Evolutionary conservation across 2,888 invertebrate genomes (phyloP).

Genomic region (Drosophila birchii): DNA sequence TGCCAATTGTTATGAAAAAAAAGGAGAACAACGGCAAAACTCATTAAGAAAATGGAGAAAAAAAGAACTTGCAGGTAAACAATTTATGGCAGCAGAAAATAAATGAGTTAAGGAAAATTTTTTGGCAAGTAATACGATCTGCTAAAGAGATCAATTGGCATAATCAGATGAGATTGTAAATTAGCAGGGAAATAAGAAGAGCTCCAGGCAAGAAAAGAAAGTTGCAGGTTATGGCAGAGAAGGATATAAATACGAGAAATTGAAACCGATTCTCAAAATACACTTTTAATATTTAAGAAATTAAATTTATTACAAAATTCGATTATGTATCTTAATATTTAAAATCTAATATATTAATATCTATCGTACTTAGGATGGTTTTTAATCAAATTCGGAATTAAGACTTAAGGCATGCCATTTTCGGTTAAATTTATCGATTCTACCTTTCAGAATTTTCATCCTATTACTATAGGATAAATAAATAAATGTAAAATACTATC

Average conservation of each 20-base stretch:
- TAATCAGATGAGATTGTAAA: constrained; percentile 28
- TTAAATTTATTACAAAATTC: background rate
- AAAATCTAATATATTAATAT: background rate
- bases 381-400: background rate
- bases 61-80: constrained; percentile 20
- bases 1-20: constrained; percentile 54
- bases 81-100: constrained; percentile 29
- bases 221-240: constrained; percentile 38
- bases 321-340: background rate
- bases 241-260: background rate
- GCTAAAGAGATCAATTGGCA: constrained; percentile 11
- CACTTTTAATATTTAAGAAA: background rate
- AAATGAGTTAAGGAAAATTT: constrained; percentile 12
- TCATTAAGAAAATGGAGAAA: constrained; percentile 38
- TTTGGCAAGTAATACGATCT: constrained; percentile 13
- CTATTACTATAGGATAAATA: too few species aligned
- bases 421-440: too few species aligned
- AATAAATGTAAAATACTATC: background rate
- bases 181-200: constrained; percentile 24
- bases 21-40: constrained; percentile 57
- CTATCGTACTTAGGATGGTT: background rate
- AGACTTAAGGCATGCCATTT: background rate
- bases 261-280: constrained; percentile 1
- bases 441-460: too few species aligned
- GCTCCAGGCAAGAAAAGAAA: constrained; percentile 64